Conservation (phyloP, 2,888 invertebrate species). For the Sipha maydis region DNA sequence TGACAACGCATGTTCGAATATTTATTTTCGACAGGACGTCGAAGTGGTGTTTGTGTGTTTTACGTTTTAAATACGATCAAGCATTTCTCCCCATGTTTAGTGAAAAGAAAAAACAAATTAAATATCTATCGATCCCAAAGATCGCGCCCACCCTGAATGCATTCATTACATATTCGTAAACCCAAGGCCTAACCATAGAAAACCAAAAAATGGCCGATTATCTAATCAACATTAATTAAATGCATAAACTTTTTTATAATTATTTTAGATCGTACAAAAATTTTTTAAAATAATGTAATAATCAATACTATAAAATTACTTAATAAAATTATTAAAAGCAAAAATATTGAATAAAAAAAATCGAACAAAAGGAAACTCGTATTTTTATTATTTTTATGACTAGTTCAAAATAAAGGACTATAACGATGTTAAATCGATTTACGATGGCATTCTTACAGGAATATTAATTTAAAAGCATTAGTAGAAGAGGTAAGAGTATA, state of each 20-base stretch:
- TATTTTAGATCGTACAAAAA: no score
- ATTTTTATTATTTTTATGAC: neutral
- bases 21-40: conserved; percentile 36
- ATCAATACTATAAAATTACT: neutral
- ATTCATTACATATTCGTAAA: conserved; percentile 39
- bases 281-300: no score
- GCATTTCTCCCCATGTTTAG: conserved; percentile 18
- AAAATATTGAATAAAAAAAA: neutral
- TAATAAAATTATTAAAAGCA: neutral
- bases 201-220: conserved; percentile 3
- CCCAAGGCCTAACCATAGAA: neutral
- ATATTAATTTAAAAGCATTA: conserved; percentile 34
- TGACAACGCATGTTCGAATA: conserved; percentile 52
- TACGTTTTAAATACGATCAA: conserved; percentile 18
- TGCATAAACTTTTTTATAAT: neutral
- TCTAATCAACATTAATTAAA: neutral
- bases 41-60: conserved; percentile 31
- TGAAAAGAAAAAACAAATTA: conserved; percentile 17
- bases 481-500: neutral
- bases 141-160: conserved; percentile 32
- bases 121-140: neutral
- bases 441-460: neutral
- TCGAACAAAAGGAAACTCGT: neutral
- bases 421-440: conserved; percentile 39
- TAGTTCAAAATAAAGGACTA: conserved; percentile 22